These are phyloP conservation scores for Beris chalybata DNA, from an alignment of 2,888 invertebrate genomes.

Conservation along the genomic window DNA sequence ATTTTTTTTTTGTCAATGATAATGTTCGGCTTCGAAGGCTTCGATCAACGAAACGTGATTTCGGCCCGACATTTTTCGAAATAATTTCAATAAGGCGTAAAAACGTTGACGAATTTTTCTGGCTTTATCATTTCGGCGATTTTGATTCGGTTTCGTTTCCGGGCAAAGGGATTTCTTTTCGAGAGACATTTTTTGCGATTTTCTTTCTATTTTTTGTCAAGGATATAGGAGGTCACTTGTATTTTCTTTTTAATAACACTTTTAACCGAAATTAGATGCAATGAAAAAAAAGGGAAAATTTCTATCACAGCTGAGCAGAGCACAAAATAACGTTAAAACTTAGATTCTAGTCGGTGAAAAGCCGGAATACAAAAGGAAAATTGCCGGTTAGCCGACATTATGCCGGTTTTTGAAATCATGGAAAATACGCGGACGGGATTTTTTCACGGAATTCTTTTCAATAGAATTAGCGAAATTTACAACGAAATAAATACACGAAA, in stretches of 20 bases:
- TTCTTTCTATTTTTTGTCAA: no score
- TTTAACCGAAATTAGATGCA: no score
- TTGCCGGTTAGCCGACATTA: constrained; percentile 5
- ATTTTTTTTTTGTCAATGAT: constrained; percentile 8
- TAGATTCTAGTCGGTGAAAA: no score
- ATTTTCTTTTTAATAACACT: no score
- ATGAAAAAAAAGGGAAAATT: no score
- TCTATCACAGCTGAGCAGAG: constrained; percentile 15
- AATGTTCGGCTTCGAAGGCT: constrained; percentile 25
- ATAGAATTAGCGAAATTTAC: constrained; percentile 8
- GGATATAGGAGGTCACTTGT: no score
- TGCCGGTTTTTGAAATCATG: constrained; percentile 23
- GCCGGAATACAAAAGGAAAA: constrained; percentile 1
- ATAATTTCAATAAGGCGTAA: constrained; percentile 12
- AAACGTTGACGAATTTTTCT: constrained; percentile 21
- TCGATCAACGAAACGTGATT: constrained; percentile 26
- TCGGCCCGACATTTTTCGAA: constrained; percentile 26
- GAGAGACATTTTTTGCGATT: constrained; percentile 9
- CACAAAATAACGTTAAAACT: no score
- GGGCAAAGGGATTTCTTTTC: constrained; percentile 25
- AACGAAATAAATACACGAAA: constrained; percentile 19
- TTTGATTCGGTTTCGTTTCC: constrained; percentile 22
- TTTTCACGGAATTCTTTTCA: constrained; percentile 6
- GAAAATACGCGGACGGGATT: constrained; percentile 17
- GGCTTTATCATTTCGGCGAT: not conserved